Evolutionary conservation across 2,888 invertebrate genomes (phyloP), one percentile per base, ranked within the genome.

Genomic region (Ariolimax columbianus): DNA sequence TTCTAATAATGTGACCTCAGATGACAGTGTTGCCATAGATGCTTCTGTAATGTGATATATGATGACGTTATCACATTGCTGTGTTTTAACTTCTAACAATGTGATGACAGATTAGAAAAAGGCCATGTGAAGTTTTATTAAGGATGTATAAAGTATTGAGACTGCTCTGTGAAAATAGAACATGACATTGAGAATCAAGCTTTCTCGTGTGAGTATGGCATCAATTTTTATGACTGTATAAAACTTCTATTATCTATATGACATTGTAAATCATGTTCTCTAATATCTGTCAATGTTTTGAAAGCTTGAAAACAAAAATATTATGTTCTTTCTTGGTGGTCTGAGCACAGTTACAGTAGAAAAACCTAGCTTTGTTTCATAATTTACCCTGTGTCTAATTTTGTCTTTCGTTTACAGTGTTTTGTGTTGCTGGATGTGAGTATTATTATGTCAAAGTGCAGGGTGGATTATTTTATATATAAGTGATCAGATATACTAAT

Each of bases 1-100:
- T 73, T 7, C 23, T 17, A 36, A 68, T 36, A 7, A 68, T 36
- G 23, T 68, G 68, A 38, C 66, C 30, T 33, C 72, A 72, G 23
- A 73, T 70, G 38, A 70, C 68, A 55, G 3, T 55, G 55, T 73
- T 43, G n/a, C 43, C 73, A 73, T 55, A n/a, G n/a, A 30, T 73
- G 26, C 26, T 30, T 26, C n/a, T 43, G 40, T 30, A 43, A 73
- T 73, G 73, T 73, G 73, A 73, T n/a, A 43, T 40, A 23, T 0
- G 36, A 68, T 23, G 9, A n/a, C 14, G 33, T 73, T 43, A n/a
- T 47, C 43, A 73, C 43, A 73, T 73, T 73, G 9, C 40, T 72
- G 26, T 72, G 38, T 72, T 72, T 30, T 9, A 73, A 47, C 14
- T 43, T 40, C 43, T 43, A 3, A 3, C n/a, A 43, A 73, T 43